Evolutionary conservation across 1,140 invertebrate genomes (phyloP).

Genomic region (Holcopasites calliopsidis): DNA sequence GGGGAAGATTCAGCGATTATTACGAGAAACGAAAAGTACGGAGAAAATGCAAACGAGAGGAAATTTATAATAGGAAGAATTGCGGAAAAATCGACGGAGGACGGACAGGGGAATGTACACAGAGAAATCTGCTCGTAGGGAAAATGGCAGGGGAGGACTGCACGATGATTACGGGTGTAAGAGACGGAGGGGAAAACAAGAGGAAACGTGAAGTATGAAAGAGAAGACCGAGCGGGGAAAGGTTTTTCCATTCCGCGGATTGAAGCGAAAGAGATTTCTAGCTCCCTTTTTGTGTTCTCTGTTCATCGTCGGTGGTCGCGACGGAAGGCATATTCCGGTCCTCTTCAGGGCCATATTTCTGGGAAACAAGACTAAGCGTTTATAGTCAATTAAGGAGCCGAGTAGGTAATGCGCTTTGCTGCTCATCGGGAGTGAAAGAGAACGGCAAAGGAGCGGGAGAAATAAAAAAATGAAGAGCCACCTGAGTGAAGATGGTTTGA

Average conservation of each 20-base stretch:
- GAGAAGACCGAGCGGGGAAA: neutral
- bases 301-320: constrained; percentile 24
- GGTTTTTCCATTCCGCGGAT: neutral
- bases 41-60: no score
- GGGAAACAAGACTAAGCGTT: constrained; percentile 70
- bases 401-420: constrained; percentile 58
- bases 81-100: neutral
- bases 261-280: neutral
- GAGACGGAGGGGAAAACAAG: neutral
- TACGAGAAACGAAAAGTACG: no score
- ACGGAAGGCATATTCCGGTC: constrained; percentile 41
- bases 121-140: neutral
- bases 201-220: neutral
- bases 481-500: constrained; percentile 30
- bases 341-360: constrained; percentile 50
- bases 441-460: neutral
- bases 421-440: constrained; percentile 35
- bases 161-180: neutral
- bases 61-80: neutral
- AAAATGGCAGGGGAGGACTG: neutral
- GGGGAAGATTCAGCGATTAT: constrained; percentile 24
- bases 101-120: neutral
- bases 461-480: constrained; percentile 21
- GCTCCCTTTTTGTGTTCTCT: constrained; percentile 19
- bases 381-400: constrained; percentile 71